phyloP scores from a whole-genome alignment of 1,140 invertebrate genomes.

The Agrypnia vestita region DNA sequence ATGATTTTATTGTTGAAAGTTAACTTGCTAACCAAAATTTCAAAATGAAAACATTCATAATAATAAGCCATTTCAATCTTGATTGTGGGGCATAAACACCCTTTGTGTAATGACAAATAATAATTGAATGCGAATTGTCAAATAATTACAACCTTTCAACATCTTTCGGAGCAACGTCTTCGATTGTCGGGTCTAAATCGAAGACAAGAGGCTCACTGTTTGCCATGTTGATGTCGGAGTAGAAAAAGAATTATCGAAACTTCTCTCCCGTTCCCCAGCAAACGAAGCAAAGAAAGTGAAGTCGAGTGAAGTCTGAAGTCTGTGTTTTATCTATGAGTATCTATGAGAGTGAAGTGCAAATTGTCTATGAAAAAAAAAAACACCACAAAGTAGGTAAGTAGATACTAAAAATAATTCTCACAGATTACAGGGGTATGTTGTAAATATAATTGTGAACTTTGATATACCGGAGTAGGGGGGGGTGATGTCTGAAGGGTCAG shows the following conservation, averaged over 20 bases:
- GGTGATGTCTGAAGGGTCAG: too few species aligned
- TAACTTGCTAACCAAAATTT: too few species aligned
- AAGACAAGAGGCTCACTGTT: conserved; percentile 65
- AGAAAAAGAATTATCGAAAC: conserved; percentile 23
- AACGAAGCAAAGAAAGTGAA: conserved; percentile 1
- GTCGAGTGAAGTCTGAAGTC: too few species aligned
- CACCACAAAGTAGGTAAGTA: too few species aligned
- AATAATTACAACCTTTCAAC: conserved; percentile 66
- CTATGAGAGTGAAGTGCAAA: too few species aligned
- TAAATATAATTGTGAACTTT: too few species aligned
- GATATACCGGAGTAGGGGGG: too few species aligned
- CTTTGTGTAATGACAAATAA: conserved; percentile 14
- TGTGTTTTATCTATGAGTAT: too few species aligned
- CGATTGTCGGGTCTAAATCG: conserved; percentile 69
- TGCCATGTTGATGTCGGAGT: conserved; percentile 66
- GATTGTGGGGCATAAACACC: not conserved
- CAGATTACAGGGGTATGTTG: too few species aligned
- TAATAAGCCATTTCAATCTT: not conserved
- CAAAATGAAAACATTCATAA: too few species aligned
- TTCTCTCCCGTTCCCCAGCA: not conserved
- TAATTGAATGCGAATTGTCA: not conserved
- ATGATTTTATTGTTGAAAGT: not conserved
- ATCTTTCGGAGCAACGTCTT: conserved; percentile 71
- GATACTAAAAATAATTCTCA: too few species aligned
- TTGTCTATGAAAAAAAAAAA: too few species aligned